These are phyloP conservation scores for Cyprichromis sp. DNA, from an alignment of 2,113 vertebrate genomes.

Conservation along the genomic window DNA sequence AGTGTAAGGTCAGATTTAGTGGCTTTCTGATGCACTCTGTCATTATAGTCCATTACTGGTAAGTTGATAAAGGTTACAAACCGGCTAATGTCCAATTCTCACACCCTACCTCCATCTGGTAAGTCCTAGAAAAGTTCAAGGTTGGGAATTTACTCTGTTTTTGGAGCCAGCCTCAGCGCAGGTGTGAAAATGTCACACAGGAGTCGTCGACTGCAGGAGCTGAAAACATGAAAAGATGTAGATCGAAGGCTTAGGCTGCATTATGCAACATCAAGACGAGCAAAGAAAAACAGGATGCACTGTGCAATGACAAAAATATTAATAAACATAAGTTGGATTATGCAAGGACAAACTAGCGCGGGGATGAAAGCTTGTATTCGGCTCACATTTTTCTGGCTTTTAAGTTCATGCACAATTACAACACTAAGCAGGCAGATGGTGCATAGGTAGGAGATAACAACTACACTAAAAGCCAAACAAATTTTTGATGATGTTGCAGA, in stretches of 20 bases:
- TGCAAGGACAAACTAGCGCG: slow-evolving; percentile 23
- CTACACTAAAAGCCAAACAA: not conserved
- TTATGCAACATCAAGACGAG: not conserved
- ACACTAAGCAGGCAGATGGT: slow-evolving; percentile 26
- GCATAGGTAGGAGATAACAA: slow-evolving; percentile 20
- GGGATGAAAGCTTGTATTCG: not conserved
- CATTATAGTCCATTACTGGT: not conserved
- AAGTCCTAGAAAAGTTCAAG: not conserved
- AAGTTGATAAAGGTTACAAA: not conserved
- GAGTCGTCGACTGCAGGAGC: not conserved
- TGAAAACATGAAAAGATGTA: not conserved
- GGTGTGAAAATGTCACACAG: not conserved
- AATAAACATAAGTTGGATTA: slow-evolving; percentile 20
- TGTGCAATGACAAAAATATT: not conserved
- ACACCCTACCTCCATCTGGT: not conserved
- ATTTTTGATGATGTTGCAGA: slow-evolving; percentile 6
- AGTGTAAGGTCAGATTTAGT: not conserved
- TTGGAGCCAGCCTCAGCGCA: not conserved
- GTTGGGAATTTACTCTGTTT: not conserved
- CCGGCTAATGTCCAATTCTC: not conserved
- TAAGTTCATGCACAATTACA: slow-evolving; percentile 7
- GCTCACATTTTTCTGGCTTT: not conserved
- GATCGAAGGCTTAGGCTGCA: not conserved
- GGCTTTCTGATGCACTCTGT: not conserved
- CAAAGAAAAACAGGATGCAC: not conserved